Percentiles rank a stretch among this genome's conserved stretches.
Conservation (phyloP, 1,140 invertebrate genomes). For the Cydia pomonella region DNA sequence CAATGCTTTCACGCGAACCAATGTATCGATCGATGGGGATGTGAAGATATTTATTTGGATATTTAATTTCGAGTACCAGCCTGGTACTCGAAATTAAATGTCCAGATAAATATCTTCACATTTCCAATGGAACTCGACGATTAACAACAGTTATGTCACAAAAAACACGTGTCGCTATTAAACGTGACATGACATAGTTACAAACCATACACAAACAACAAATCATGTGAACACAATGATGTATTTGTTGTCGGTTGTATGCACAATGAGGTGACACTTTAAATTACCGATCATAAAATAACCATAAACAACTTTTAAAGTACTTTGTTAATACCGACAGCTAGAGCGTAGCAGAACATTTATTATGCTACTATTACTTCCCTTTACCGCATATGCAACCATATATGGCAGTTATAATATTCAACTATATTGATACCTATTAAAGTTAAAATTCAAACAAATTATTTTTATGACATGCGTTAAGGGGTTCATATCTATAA, state of each 20-base stretch:
- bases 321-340: neutral
- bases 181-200: neutral
- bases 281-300: conserved; percentile 15
- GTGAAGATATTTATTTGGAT: too few species aligned
- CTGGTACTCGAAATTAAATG: too few species aligned
- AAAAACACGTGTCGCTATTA: neutral
- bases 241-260: neutral
- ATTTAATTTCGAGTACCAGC: too few species aligned
- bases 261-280: conserved; percentile 2
- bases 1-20: too few species aligned
- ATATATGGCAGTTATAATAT: too few species aligned
- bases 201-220: too few species aligned
- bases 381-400: too few species aligned
- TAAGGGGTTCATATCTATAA: neutral
- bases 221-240: neutral
- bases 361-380: neutral
- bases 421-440: too few species aligned
- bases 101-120: too few species aligned
- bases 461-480: too few species aligned
- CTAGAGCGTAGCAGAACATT: neutral
- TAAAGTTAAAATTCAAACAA: too few species aligned
- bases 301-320: conserved; percentile 18
- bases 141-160: neutral
- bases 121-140: neutral
- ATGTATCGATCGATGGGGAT: too few species aligned